Evolutionary conservation across 2,113 vertebrate species (phyloP), one percentile per base, ranked within the genome.

Genomic region (Leucosticte australis): DNA sequence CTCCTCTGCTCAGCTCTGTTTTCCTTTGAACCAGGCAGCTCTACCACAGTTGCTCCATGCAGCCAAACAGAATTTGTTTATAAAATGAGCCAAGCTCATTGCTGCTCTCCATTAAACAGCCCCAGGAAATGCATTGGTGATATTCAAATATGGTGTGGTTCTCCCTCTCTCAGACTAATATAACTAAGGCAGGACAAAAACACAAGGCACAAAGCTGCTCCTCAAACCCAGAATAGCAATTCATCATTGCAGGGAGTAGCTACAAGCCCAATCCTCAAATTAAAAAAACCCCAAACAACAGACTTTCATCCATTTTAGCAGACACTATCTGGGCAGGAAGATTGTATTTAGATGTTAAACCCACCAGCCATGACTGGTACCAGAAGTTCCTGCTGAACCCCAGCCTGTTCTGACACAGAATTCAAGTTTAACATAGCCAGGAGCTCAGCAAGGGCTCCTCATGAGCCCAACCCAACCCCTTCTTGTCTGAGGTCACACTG

Each of bases 381-480:
- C n/a, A 39, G 33, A 63, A 78, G 23, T 3, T 37, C 23, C 73
- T 67, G 50, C 31, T 26, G 56, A 77, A 11, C 14, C 14, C 26
- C 69, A 88, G 56, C 62, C 86, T 39, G 70, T 27, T 73, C 63
- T 53, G 47, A 37, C 15, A 7, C 3, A 37, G 2, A 65, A 21
- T 2, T 26, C 52, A 31, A 21, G 41, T 27, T 50, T 1, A 47
- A 30, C 10, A 5, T 27, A 62, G 22, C 44, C 33, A 13, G 0
- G 15, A 57, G 60, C 30, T 47, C 35, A 9, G 62, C 65, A 68
- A 49, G 28, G 67, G 56, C 44, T 69, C 47, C 73, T 44, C 47
- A 15, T 0, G 0, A 81, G 44, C 56, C 55, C 73, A 78, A 0
- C 33, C 67, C 63, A 13, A 2, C 0, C 12, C 33, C 57, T 49